Conservation (phyloP, 2,797 vertebrate species). For the Xyrichtys novacula region DNA sequence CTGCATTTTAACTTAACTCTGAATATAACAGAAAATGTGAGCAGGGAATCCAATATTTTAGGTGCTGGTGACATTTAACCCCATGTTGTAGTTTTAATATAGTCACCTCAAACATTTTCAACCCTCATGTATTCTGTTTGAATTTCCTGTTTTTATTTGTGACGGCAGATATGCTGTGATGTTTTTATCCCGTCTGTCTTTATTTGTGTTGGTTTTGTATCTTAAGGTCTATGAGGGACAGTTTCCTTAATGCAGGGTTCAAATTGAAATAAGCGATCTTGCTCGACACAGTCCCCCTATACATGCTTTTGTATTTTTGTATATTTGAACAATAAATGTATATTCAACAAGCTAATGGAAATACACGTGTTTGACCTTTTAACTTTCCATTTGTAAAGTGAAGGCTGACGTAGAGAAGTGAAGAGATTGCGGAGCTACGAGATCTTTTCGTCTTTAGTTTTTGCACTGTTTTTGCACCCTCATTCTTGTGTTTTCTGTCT, state of each 20-base stretch:
- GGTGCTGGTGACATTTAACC: conserved; percentile 66
- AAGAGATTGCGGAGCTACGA: conserved; percentile 19
- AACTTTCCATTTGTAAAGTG: conserved; percentile 55
- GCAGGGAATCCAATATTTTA: conserved; percentile 53
- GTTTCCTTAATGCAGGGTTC: conserved; percentile 52
- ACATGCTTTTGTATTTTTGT: conserved; percentile 75
- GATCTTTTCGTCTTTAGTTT: conserved; percentile 3
- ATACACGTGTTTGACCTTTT: conserved; percentile 73
- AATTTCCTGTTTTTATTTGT: conserved; percentile 64
- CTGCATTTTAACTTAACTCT: conserved; percentile 69
- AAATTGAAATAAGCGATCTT: conserved; percentile 38
- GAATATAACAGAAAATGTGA: conserved; percentile 30
- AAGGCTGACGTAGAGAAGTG: conserved; percentile 36
- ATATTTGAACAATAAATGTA: conserved; percentile 81
- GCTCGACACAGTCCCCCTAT: conserved; percentile 57
- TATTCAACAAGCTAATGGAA: conserved; percentile 67
- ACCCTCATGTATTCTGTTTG: conserved; percentile 23
- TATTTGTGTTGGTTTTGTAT: conserved; percentile 59
- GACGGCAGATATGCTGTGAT: conserved; percentile 43
- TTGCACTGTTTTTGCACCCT: conserved; percentile 28
- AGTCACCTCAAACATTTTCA: conserved; percentile 7
- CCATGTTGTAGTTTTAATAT: conserved; percentile 50
- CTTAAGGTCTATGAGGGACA: conserved; percentile 64
- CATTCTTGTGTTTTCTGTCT: conserved; percentile 15
- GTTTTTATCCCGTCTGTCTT: conserved; percentile 67